Base-by-base conservation (phyloP, 2,888 invertebrate genomes). In the Lycophotia porphyrea region DNA sequence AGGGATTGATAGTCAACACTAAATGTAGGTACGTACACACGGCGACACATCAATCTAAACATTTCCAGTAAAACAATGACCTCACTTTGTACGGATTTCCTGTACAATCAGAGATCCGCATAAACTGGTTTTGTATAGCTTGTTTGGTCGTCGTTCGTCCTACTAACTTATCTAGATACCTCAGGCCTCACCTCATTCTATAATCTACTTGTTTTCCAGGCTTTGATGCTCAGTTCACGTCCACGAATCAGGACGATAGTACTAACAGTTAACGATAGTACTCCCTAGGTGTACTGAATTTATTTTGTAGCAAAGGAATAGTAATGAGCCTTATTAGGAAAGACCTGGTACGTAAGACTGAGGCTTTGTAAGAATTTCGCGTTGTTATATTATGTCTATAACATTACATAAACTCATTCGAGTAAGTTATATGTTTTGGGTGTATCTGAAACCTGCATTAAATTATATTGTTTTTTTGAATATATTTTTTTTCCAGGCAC, bases 271-370 rank as follows among this genome's bases (percentile, higher is more conserved):
- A 42, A 27, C 5, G n/a, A 49, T 34, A 58, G 31, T 34, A 64
- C n/a, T 49, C 27, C 34, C 47, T 27, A 34, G 39, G 42, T 79
- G 34, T 27, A 34, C 27, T 34, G 39, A 68, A 47, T 71, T 34
- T 63, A 55, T 77, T 78, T 47, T 24, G n/a, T 42, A 31, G 47
- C 18, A 27, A 60, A n/a, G 64, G 80, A 72, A 80, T 72, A 80
- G 24, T 65, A 78, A 80, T 60, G 55, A 64, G 31, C 9, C 39
- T 27, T 60, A 42, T 64, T 77, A 52, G 70, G 36, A 36, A 31
- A 31, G 63, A 47, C 8, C 42, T 13, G 31, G 55, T 55, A 15
- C 15, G 7, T 27, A 15, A 49, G 27, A 24, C 13, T 42, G 24
- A 64, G 55, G 24, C 18, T 55, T 36, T 5, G 39, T 9, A 13